Conservation (phyloP, 2,797 vertebrate species). For the Falco concolor region DNA sequence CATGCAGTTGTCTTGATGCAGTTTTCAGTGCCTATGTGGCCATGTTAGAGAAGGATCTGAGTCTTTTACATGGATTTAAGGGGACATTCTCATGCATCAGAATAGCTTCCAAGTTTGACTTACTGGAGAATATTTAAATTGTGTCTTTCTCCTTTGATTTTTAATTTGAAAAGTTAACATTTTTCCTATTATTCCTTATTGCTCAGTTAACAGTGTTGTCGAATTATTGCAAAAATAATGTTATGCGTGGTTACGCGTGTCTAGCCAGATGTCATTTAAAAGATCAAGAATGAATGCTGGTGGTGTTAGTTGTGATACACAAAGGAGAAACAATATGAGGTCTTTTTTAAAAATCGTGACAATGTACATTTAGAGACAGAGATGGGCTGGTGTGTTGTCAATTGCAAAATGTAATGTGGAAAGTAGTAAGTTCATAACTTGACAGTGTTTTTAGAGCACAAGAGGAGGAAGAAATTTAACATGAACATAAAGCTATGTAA, state of each 20-base stretch:
- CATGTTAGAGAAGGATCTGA: background rate
- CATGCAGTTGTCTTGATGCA: background rate
- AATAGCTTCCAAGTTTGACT: background rate
- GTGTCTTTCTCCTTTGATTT: background rate
- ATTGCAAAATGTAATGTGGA: background rate
- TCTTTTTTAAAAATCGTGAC: background rate
- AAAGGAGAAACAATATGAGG: background rate
- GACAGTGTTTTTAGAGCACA: background rate
- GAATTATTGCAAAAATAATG: background rate
- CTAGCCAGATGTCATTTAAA: background rate
- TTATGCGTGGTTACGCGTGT: background rate
- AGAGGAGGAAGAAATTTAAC: background rate
- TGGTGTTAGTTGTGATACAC: background rate
- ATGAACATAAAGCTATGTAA: background rate
- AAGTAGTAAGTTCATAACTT: background rate
- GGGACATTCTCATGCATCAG: background rate
- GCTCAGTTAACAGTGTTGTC: background rate
- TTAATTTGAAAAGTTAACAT: background rate
- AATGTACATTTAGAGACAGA: background rate
- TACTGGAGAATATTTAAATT: background rate
- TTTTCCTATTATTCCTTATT: too few species aligned
- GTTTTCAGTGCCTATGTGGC: background rate
- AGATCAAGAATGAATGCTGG: background rate
- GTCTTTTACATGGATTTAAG: background rate
- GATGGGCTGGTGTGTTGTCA: background rate